These are phyloP conservation scores for Nettapus auritus DNA, from an alignment of 2,113 vertebrate genomes.

Conservation along the genomic window DNA sequence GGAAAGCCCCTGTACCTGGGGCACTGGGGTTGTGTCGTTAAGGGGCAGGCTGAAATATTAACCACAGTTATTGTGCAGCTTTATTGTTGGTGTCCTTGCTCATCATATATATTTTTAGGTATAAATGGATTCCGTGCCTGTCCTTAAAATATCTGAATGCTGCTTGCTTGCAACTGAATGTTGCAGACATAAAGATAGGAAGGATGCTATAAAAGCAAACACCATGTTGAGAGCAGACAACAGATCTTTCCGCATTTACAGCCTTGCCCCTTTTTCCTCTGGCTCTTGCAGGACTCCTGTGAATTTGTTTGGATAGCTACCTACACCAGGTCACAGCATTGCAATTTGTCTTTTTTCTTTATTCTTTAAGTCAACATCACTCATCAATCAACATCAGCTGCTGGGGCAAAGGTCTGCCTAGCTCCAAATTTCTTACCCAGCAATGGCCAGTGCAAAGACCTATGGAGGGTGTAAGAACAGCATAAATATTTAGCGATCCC, in stretches of 20 bases:
- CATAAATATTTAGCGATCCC: not conserved
- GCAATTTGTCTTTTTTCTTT: conserved; percentile 17
- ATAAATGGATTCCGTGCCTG: not conserved
- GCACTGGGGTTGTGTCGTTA: not conserved
- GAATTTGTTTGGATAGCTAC: not conserved
- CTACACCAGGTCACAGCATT: not conserved
- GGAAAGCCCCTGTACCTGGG: not conserved
- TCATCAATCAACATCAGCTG: not conserved
- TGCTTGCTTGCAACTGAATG: not conserved
- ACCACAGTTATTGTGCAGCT: not conserved
- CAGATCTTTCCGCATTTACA: not conserved
- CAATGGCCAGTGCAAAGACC: not conserved
- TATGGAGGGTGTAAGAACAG: not conserved
- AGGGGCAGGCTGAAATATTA: conserved; percentile 10
- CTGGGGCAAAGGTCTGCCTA: not conserved
- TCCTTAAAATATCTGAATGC: not conserved
- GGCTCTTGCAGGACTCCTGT: not conserved
- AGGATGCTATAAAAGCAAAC: not conserved
- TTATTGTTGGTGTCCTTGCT: not conserved
- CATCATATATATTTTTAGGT: not conserved
- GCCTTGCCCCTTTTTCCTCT: not conserved
- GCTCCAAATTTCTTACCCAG: not conserved
- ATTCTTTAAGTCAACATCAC: not conserved
- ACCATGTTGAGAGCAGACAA: not conserved
- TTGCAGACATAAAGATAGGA: not conserved